phyloP scores from a whole-genome alignment of 2,888 invertebrate species.

The Corythucha ciliata region DNA sequence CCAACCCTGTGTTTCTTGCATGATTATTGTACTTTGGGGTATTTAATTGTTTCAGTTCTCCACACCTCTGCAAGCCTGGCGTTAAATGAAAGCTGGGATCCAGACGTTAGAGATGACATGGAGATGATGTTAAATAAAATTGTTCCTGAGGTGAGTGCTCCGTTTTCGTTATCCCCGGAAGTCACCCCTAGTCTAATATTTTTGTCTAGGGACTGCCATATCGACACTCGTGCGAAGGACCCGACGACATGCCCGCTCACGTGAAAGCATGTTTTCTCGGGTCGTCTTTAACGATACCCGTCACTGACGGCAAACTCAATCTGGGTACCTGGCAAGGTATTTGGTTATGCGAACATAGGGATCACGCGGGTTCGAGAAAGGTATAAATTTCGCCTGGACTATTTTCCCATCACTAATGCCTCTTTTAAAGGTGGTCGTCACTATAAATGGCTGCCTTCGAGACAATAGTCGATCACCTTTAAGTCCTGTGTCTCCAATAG shows the following conservation, averaged over 20 bases:
- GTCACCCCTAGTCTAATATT: not conserved
- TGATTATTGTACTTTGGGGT: too few relatives aligned
- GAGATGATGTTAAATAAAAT: constrained; percentile 99
- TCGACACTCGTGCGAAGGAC: constrained; percentile 94
- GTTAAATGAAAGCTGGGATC: constrained; percentile 97
- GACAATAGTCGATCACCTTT: constrained; percentile 76
- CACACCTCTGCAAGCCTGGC: constrained; percentile 97
- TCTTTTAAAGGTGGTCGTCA: constrained; percentile 54
- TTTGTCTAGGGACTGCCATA: constrained; percentile 69
- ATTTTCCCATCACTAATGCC: not conserved
- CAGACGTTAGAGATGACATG: constrained; percentile 92
- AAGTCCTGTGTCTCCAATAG: constrained; percentile 74
- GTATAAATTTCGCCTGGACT: constrained; percentile 19
- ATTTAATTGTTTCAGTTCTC: constrained; percentile 66
- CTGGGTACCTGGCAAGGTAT: constrained; percentile 97
- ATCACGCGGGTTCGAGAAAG: constrained; percentile 89
- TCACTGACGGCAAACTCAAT: constrained; percentile 89
- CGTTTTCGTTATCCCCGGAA: not conserved
- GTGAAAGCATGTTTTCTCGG: constrained; percentile 95
- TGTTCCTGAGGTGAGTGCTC: constrained; percentile 66
- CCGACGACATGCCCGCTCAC: constrained; percentile 98
- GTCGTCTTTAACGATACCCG: constrained; percentile 88
- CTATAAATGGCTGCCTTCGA: constrained; percentile 80
- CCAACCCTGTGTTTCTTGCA: too few relatives aligned
- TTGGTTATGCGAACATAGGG: constrained; percentile 96